These are phyloP conservation scores for Hippocampus zosterae DNA, from an alignment of 2,113 vertebrate genomes.

Conservation along the genomic window DNA sequence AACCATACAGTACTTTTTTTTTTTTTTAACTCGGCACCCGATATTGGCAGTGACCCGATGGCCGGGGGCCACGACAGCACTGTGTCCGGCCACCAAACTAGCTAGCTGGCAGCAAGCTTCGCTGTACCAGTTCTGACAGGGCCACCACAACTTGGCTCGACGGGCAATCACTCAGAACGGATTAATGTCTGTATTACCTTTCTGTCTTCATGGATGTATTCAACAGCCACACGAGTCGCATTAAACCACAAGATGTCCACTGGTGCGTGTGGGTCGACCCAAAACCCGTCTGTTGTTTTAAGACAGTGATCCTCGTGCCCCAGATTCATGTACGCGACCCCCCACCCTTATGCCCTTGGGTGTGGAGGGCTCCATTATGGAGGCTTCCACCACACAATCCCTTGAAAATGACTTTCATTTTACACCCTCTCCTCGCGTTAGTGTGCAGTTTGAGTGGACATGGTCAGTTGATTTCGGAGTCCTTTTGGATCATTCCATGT, in stretches of 20 bases:
- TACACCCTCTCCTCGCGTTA: background rate
- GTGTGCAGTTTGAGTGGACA: background rate
- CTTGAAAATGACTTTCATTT: conserved; percentile 48
- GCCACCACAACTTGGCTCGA: too few species aligned
- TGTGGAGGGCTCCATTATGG: conserved; percentile 14
- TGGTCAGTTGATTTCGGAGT: background rate
- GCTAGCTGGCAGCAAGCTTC: too few species aligned
- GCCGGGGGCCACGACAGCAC: too few species aligned
- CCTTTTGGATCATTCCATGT: background rate
- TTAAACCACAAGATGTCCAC: background rate
- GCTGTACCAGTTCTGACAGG: too few species aligned
- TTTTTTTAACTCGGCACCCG: too few species aligned
- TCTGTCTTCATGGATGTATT: background rate
- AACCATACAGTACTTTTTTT: too few species aligned
- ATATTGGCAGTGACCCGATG: too few species aligned
- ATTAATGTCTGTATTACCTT: too few species aligned
- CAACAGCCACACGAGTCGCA: background rate
- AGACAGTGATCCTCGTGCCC: conserved; percentile 34
- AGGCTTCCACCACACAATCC: conserved; percentile 27
- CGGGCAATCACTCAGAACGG: too few species aligned
- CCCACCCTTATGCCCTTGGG: conserved; percentile 19
- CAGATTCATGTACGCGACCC: conserved; percentile 26
- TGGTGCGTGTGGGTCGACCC: background rate
- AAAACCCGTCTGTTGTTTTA: conserved; percentile 32
- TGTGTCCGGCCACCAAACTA: too few species aligned